Conservation (phyloP, 2,797 vertebrate species). For the Hafferia zeledoni region DNA sequence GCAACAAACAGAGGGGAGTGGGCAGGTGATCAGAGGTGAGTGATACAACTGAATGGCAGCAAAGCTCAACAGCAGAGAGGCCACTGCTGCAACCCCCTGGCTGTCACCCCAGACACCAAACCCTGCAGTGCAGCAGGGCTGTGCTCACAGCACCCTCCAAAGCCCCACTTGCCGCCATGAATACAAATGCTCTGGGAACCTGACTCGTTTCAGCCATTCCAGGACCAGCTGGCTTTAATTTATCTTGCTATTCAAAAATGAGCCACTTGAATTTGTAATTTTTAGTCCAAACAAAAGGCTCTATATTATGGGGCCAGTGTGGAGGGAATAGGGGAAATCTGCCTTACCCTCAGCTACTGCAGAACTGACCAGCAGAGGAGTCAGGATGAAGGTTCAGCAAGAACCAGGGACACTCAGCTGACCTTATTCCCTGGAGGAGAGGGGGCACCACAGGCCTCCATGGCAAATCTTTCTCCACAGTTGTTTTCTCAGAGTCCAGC, state of each 20-base stretch:
- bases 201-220: neutral
- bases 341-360: neutral
- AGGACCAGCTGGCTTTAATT: slow-evolving; percentile 38
- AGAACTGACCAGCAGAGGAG: neutral
- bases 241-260: neutral
- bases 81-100: neutral
- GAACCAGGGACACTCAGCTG: neutral
- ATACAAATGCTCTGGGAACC: neutral
- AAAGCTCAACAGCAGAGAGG: neutral
- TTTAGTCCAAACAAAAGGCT: slow-evolving; percentile 16
- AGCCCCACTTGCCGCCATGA: neutral
- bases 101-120: neutral
- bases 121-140: neutral
- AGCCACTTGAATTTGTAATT: slow-evolving; percentile 15
- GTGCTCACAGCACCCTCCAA: neutral
- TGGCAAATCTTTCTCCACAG: neutral
- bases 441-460: neutral
- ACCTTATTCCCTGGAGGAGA: neutral
- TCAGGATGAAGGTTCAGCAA: neutral
- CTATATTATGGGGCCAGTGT: neutral
- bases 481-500: neutral
- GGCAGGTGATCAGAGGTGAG: neutral
- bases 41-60: neutral
- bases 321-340: neutral
- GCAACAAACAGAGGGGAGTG: neutral